phyloP scores from a whole-genome alignment of 2,113 vertebrate species.

The Rissa tridactyla region DNA sequence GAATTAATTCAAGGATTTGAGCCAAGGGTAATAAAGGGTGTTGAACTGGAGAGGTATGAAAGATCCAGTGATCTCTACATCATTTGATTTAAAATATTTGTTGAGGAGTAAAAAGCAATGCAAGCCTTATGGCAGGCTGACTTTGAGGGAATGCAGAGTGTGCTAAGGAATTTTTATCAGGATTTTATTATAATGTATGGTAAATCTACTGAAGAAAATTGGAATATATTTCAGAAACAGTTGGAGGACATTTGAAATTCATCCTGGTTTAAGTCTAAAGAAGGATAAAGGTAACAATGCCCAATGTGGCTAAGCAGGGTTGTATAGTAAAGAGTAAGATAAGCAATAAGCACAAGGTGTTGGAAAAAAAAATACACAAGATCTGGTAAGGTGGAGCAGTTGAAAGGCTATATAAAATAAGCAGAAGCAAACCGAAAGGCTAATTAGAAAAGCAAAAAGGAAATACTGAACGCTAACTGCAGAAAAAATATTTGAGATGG shows the following conservation, averaged over 20 bases:
- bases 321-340: constrained; percentile 54
- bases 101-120: constrained; percentile 24
- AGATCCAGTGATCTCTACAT: constrained; percentile 1
- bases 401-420: constrained; percentile 15
- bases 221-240: constrained; percentile 66
- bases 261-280: constrained; percentile 67
- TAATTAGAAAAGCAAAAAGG: constrained; percentile 43
- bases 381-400: constrained; percentile 21
- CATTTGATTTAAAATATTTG: constrained; percentile 47
- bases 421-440: not conserved
- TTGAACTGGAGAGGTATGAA: constrained; percentile 32
- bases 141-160: constrained; percentile 34
- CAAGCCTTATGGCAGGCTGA: not conserved
- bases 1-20: constrained; percentile 41
- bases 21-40: constrained; percentile 19
- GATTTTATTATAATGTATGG: constrained; percentile 60
- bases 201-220: constrained; percentile 64
- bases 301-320: constrained; percentile 50
- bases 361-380: constrained; percentile 23
- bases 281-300: constrained; percentile 66
- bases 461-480: not conserved
- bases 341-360: constrained; percentile 56
- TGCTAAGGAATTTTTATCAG: constrained; percentile 50
- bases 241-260: constrained; percentile 63
- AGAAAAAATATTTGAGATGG: not conserved